These are phyloP conservation scores for Prunella fulvescens DNA, from an alignment of 2,113 vertebrate species.

Conservation along the genomic window DNA sequence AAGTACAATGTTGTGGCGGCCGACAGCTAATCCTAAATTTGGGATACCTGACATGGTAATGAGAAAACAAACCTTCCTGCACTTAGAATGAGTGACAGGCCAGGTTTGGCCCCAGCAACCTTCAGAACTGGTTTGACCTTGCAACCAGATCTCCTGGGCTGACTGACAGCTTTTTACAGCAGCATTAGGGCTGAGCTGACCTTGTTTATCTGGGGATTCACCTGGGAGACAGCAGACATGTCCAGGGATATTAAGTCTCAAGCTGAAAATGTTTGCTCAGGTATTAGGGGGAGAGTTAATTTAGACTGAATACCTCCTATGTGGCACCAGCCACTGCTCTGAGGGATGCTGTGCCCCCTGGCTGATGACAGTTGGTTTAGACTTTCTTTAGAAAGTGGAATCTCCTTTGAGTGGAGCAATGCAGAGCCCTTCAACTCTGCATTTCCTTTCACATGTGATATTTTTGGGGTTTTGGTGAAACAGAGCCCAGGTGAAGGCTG, in stretches of 20 bases:
- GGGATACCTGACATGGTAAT: constrained; percentile 49
- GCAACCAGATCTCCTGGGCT: constrained; percentile 59
- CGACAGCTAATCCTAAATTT: constrained; percentile 49
- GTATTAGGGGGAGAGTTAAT: constrained; percentile 60
- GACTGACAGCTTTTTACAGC: constrained; percentile 70
- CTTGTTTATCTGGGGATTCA: constrained; percentile 71
- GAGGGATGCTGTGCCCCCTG: background rate
- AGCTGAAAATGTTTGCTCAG: constrained; percentile 66
- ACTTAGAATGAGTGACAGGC: constrained; percentile 64
- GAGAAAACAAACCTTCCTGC: constrained; percentile 60
- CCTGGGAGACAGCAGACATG: constrained; percentile 68
- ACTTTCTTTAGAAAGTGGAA: background rate
- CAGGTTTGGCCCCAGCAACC: constrained; percentile 54
- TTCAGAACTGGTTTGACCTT: constrained; percentile 71
- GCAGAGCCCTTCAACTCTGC: background rate
- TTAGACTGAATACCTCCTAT: constrained; percentile 42
- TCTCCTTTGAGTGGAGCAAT: background rate
- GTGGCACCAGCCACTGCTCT: constrained; percentile 42
- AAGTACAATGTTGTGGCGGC: background rate
- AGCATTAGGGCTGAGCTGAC: constrained; percentile 63
- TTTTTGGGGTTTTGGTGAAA: background rate
- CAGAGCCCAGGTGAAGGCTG: background rate
- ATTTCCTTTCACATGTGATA: background rate
- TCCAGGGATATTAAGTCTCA: constrained; percentile 62
- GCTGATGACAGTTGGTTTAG: background rate